A percentile compares a stretch with the other conserved stretches of the same genome.
These are phyloP conservation scores for Meloe dianella DNA, from an alignment of 2,888 invertebrate species.

Conservation along the genomic window DNA sequence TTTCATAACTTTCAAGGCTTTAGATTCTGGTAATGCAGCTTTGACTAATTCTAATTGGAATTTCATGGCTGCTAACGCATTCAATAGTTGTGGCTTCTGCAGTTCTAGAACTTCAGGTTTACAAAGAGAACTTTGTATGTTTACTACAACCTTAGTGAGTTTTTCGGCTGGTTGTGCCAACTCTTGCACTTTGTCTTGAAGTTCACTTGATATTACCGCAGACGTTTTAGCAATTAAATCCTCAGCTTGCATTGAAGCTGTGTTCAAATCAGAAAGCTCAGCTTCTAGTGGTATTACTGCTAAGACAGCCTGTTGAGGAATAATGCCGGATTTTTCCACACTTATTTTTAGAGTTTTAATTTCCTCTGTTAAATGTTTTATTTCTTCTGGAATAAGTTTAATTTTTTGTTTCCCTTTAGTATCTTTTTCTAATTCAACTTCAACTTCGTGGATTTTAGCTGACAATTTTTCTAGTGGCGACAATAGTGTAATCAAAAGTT, in stretches of 20 bases:
- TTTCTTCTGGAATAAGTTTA: constrained; percentile 6
- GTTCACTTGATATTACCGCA: not conserved
- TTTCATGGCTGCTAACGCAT: constrained; percentile 33
- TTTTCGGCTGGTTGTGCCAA: constrained; percentile 27
- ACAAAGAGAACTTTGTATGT: constrained; percentile 21
- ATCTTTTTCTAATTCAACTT: constrained; percentile 1
- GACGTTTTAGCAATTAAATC: not conserved
- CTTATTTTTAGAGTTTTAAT: constrained; percentile 10
- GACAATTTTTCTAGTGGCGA: constrained; percentile 26
- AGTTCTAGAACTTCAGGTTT: constrained; percentile 32
- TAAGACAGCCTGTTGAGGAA: constrained; percentile 35
- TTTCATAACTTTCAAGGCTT: constrained; percentile 21
- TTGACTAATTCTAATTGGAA: constrained; percentile 21
- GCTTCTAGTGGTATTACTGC: constrained; percentile 21
- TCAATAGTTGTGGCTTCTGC: constrained; percentile 30
- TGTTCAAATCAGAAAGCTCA: not conserved
- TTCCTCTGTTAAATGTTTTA: constrained; percentile 23
- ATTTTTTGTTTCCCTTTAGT: constrained; percentile 9
- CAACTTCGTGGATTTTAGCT: constrained; percentile 21
- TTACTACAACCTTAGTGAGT: constrained; percentile 25
- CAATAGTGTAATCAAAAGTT: constrained; percentile 9
- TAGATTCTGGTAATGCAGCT: constrained; percentile 14
- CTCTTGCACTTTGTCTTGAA: constrained; percentile 1
- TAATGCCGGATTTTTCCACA: not conserved
- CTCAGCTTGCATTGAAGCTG: not conserved